phyloP scores from a whole-genome alignment of 2,888 invertebrate species.

The Vesta saturnalis region DNA sequence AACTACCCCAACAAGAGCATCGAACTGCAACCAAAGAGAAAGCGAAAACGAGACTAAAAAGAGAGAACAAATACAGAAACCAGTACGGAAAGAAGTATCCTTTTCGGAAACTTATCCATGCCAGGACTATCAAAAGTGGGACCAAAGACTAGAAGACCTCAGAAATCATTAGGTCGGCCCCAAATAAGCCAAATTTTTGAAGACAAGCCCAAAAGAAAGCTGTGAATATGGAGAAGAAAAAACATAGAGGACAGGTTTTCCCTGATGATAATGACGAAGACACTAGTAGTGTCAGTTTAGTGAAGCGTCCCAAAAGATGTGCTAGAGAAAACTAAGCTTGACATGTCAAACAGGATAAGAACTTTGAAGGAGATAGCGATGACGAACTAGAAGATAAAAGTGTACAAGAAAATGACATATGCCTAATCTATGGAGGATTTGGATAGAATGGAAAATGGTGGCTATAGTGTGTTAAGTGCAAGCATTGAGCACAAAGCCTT shows the following conservation, averaged over 20 bases:
- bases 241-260: background rate
- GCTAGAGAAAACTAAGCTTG: too few species aligned
- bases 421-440: too few species aligned
- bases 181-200: background rate
- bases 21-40: background rate
- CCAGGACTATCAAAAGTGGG: background rate
- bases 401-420: too few species aligned
- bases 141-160: background rate
- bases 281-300: background rate
- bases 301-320: too few species aligned
- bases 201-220: background rate
- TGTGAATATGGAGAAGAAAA: background rate
- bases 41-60: background rate
- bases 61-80: background rate
- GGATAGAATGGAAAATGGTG: background rate
- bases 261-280: background rate
- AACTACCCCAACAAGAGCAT: background rate
- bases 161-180: background rate
- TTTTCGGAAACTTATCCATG: too few species aligned
- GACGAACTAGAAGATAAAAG: too few species aligned
- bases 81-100: background rate
- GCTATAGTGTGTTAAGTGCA: background rate
- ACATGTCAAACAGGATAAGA: too few species aligned
- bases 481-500: background rate
- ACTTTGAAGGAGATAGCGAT: too few species aligned